Conservation (phyloP, 2,888 invertebrate species). For the Phytoseiulus persimilis region DNA sequence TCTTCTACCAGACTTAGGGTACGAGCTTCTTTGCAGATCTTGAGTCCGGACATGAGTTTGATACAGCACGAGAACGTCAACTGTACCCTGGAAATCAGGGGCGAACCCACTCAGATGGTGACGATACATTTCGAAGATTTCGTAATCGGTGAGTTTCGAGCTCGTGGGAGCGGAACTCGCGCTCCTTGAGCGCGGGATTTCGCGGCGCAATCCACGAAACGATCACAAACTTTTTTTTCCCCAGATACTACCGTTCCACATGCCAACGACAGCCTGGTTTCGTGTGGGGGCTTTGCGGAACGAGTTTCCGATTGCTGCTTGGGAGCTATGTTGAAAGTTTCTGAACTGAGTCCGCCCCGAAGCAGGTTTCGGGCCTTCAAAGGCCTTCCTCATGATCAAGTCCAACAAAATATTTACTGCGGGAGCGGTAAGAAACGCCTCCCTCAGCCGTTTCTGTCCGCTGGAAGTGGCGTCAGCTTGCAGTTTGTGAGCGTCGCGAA, state of each 20-base stretch:
- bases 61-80: slow-evolving; percentile 15
- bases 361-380: neutral
- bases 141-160: neutral
- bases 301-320: slow-evolving; percentile 26
- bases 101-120: neutral
- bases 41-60: neutral
- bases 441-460: slow-evolving; percentile 28
- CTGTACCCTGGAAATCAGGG: slow-evolving; percentile 27
- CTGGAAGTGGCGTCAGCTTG: neutral
- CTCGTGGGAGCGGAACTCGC: neutral
- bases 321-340: slow-evolving; percentile 31
- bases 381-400: neutral
- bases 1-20: no score
- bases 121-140: slow-evolving; percentile 20
- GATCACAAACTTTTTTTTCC: no score
- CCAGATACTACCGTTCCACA: neutral
- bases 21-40: no score
- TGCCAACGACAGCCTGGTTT: neutral
- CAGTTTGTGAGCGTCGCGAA: slow-evolving; percentile 23
- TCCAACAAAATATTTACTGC: slow-evolving; percentile 35
- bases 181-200: neutral
- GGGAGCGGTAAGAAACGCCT: slow-evolving; percentile 18
- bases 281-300: slow-evolving; percentile 27
- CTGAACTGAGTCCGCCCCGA: neutral
- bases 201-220: neutral